phyloP scores from a whole-genome alignment of 2,888 invertebrate species.

The Sinopyrophorus schimmeli region DNA sequence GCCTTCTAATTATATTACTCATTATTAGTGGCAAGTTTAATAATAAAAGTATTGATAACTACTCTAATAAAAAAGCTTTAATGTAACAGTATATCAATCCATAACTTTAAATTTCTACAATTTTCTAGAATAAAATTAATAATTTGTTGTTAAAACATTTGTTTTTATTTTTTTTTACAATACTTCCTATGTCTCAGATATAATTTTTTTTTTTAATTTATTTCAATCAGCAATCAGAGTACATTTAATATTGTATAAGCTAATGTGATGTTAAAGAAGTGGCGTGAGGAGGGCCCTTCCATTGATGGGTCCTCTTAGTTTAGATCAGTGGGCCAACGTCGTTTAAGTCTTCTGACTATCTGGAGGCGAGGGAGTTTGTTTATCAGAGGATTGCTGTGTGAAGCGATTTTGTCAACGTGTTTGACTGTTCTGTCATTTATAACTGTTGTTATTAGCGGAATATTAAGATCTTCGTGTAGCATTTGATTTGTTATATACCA shows the following conservation, averaged over 20 bases:
- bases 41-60: no score
- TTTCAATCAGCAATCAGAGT: constrained; percentile 1
- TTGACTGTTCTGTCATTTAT: not conserved
- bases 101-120: no score
- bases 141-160: no score
- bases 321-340: constrained; percentile 3
- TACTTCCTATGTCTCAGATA: no score
- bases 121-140: no score
- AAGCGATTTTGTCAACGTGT: not conserved
- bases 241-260: constrained; percentile 2
- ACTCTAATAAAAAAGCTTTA: no score
- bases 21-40: no score
- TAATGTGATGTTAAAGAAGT: not conserved
- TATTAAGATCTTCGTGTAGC: not conserved
- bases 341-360: not conserved
- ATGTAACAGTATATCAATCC: no score
- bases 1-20: no score
- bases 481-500: constrained; percentile 6
- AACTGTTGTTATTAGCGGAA: not conserved
- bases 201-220: not conserved
- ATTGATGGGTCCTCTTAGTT: not conserved
- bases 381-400: not conserved
- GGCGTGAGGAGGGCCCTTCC: constrained; percentile 2
- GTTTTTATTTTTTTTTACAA: no score
- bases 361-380: not conserved